Base-by-base conservation (phyloP, 2,113 vertebrate genomes). In the Barbus barbus region DNA sequence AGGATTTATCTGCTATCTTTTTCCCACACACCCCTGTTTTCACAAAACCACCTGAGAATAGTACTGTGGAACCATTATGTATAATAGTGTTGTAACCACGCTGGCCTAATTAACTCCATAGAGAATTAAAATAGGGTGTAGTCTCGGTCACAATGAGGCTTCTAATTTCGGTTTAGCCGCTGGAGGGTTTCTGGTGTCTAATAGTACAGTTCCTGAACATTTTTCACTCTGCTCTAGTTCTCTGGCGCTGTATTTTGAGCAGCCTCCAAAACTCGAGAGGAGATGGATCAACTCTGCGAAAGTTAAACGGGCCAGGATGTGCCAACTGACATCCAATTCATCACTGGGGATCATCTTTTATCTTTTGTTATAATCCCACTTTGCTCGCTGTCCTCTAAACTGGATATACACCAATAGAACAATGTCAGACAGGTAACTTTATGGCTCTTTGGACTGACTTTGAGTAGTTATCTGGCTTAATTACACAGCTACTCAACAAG, bases 221-320 rank as follows among this genome's bases (percentile, higher is more conserved):
- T 92, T 92, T 86, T 94, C 93, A 93, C 90, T 88, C 83, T 92
- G 93, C 91, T 92, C 93, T 88, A 93, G 86, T 91, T 93, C 88
- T 65, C 61, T 88, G 78, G 82, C 16, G 5, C 26, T 31, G 71
- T 28, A 18, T 71, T 81, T 79, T 83, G 58, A 75, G 76, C 46
- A 71, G 81, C 76, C 61, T 81, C 81, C 77, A 81, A 77, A 74
- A 78, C 78, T 88, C 61, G 78, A 48, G 65, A 82, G 83, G 71
- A 84, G 78, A 87, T 84, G 85, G 89, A 85, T 78, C 88, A 44
- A 84, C 87, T 46, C 41, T 16, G 46, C 46, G 78, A 86, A 85
- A 88, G 82, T 87, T 76, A 86, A 79, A 76, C 31, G 63, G 81
- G 84, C 67, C 67, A 89, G 82, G 73, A 72, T 61, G 65, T 33